phyloP scores from a whole-genome alignment of 2,113 vertebrate genomes.

The Suricata suricatta region DNA sequence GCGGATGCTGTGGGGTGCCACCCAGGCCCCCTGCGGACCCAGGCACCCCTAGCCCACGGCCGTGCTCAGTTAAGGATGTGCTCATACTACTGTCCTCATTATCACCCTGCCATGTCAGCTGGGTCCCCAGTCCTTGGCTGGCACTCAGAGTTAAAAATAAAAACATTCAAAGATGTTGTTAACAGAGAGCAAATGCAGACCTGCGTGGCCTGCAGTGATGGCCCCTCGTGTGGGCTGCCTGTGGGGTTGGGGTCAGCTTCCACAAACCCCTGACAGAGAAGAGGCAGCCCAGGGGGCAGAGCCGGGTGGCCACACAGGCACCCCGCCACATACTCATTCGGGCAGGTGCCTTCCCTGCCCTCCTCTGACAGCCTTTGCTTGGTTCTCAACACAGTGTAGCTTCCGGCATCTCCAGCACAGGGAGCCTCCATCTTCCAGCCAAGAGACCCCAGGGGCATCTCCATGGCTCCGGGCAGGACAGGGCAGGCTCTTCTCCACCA shows the following conservation, averaged over 20 bases:
- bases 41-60: neutral
- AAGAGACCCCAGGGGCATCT: neutral
- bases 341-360: accelerated
- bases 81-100: accelerated
- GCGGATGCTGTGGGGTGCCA: neutral
- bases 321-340: neutral
- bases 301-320: accelerated
- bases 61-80: accelerated
- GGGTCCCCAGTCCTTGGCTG: accelerated
- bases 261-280: neutral
- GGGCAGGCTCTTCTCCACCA: neutral
- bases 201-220: accelerated
- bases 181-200: too few species aligned
- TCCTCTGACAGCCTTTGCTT: neutral
- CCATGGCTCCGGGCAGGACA: accelerated
- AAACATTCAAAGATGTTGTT: too few species aligned
- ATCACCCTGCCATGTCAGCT: accelerated
- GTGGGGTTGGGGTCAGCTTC: accelerated
- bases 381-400: neutral
- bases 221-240: accelerated
- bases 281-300: neutral
- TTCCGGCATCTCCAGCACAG: neutral
- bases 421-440: neutral
- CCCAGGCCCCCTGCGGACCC: neutral
- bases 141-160: neutral